Percentiles rank a stretch among this genome's conserved stretches.
phyloP scores from a whole-genome alignment of 2,797 vertebrate genomes.

The Microctenopoma lineatum region DNA sequence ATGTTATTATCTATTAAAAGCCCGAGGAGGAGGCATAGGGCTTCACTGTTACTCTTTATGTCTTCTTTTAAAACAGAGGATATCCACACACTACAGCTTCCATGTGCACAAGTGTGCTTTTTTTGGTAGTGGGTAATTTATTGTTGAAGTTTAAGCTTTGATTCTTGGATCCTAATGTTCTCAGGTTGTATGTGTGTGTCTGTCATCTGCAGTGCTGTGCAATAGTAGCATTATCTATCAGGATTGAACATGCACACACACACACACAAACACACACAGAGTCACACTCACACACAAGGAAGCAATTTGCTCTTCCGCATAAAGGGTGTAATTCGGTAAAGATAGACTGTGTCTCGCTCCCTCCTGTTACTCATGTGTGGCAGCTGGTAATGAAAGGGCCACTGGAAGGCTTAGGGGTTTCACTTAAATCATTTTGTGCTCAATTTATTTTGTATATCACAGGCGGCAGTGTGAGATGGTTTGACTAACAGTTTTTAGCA shows the following conservation, averaged over 20 bases:
- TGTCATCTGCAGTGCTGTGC: slow-evolving; percentile 5
- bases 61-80: slow-evolving; percentile 52
- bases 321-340: slow-evolving; percentile 66
- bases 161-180: slow-evolving; percentile 30
- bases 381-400: slow-evolving; percentile 62
- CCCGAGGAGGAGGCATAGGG: slow-evolving; percentile 39
- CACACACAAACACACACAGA: background rate
- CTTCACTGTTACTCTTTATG: slow-evolving; percentile 46
- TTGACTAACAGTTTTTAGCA: slow-evolving; percentile 43
- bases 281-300: slow-evolving; percentile 53
- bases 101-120: slow-evolving; percentile 32
- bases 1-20: slow-evolving; percentile 73
- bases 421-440: slow-evolving; percentile 69
- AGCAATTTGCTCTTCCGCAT: slow-evolving; percentile 70
- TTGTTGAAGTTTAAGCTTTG: slow-evolving; percentile 38
- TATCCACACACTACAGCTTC: slow-evolving; percentile 42
- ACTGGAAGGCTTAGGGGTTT: slow-evolving; percentile 61
- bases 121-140: slow-evolving; percentile 48
- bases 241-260: slow-evolving; percentile 30
- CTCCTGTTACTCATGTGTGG: slow-evolving; percentile 57
- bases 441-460: slow-evolving; percentile 65
- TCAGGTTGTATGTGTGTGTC: slow-evolving; percentile 3
- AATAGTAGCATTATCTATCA: slow-evolving; percentile 46
- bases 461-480: slow-evolving; percentile 46
- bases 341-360: slow-evolving; percentile 43